These are phyloP conservation scores for Cheilosia urbana DNA, from an alignment of 2,888 invertebrate species.

Conservation along the genomic window DNA sequence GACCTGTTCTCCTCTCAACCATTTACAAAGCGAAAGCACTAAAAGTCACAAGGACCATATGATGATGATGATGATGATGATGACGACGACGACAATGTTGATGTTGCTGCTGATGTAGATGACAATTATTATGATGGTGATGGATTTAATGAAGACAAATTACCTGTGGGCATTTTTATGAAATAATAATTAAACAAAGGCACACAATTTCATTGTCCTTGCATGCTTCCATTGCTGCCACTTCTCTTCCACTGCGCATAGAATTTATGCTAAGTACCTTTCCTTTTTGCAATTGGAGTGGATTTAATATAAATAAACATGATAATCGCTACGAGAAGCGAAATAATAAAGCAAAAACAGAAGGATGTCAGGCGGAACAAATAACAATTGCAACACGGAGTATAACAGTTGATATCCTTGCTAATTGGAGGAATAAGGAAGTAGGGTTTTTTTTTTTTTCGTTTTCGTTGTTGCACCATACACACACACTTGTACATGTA, in stretches of 20 bases:
- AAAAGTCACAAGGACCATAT: conserved; percentile 66
- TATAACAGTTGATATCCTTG: conserved; percentile 71
- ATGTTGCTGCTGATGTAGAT: conserved; percentile 55
- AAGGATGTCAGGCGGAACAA: conserved; percentile 71
- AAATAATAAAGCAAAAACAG: conserved; percentile 56
- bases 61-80: conserved; percentile 21
- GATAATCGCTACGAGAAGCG: conserved; percentile 72
- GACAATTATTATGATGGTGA: conserved; percentile 72
- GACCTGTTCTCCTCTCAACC: conserved; percentile 2
- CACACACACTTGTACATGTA: neutral
- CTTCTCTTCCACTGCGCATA: conserved; percentile 53
- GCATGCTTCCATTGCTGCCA: conserved; percentile 51
- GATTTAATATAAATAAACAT: conserved; percentile 75
- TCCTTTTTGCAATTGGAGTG: conserved; percentile 40
- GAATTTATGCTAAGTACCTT: conserved; percentile 74
- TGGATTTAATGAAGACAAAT: conserved; percentile 84
- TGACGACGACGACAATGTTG: conserved; percentile 10
- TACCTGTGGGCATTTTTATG: conserved; percentile 83
- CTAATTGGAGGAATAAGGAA: conserved; percentile 76
- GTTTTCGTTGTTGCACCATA: neutral
- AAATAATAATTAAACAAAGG: conserved; percentile 79
- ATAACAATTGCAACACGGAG: conserved; percentile 69
- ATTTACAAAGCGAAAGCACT: conserved; percentile 59
- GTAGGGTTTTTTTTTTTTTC: conserved; percentile 54
- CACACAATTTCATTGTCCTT: conserved; percentile 69